Base-by-base conservation (phyloP, 2,888 invertebrate genomes). In the Rhamnusium bicolor region DNA sequence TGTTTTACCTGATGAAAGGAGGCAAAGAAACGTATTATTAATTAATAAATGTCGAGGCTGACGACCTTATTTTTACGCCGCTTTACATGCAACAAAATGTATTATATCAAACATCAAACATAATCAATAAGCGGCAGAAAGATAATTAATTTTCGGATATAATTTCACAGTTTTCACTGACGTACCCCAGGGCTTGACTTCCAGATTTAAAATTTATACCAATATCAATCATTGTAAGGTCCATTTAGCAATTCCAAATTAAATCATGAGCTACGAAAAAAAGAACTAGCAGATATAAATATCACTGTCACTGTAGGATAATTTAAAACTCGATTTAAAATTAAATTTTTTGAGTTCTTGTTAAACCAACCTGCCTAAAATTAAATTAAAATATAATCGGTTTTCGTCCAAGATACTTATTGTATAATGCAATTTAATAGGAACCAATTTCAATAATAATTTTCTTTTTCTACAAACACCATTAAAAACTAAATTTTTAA, bases 81-180 rank as follows among this genome's bases (percentile, higher is more conserved):
- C 1, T 53, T 32, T 29, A 65, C 53, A 29, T 29, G 27, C 27
- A 53, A 53, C 53, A 53, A 53, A 51, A 53, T 65, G 53, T 29
- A 65, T 29, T 32, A 19, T 21, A 65, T 32, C 51, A 54, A 65
- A 53, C 53, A 53, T 16, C 16, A 62, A 46, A 21, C 24, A n/a
- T 24, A 53, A 65, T 65, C 53, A 53, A 53, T 65, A 53, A 14
- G 65, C 19, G 65, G 27, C 58, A 32, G 58, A 53, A 54, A 54
- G 49, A 46, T 49, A 62, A 18, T 51, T 51, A 51, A 51, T 65
- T 63, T 19, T 14, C 47, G 12, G 49, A 14, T 21, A 8, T 63
- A 47, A 63, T 47, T 46, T 47, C 24, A 19, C 54, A 40, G n/a
- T 40, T 58, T 58, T 58, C 58, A 58, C 18, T 58, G 58, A 58